Conservation (phyloP, 2,113 vertebrate genomes). For the Pantherophis guttatus region DNA sequence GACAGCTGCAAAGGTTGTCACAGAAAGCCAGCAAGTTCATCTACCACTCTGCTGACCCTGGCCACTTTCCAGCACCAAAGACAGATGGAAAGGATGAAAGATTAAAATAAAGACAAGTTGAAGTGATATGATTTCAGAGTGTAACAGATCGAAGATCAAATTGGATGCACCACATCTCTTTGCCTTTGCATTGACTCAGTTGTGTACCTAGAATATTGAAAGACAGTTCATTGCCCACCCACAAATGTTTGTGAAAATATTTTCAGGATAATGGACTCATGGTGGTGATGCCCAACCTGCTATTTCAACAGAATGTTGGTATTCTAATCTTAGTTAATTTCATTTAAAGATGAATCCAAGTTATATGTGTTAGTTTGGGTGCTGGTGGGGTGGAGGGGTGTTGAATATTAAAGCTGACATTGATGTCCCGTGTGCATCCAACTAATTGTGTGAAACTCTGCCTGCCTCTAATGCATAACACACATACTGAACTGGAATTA, state of each 20-base stretch:
- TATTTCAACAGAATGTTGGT: background rate
- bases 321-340: background rate
- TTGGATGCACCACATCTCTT: background rate
- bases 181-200: background rate
- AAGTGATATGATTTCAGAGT: background rate
- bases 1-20: slow-evolving; percentile 46
- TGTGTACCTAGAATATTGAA: background rate
- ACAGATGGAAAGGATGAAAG: background rate
- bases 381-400: too few species aligned
- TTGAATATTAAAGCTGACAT: background rate
- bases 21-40: slow-evolving; percentile 54
- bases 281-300: too few species aligned
- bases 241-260: background rate
- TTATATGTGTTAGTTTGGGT: background rate
- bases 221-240: background rate
- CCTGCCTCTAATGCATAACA: background rate
- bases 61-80: background rate
- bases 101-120: background rate
- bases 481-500: background rate
- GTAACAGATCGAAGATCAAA: background rate
- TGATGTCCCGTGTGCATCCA: background rate
- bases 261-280: background rate
- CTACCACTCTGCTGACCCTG: slow-evolving; percentile 26
- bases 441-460: background rate
- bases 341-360: background rate